Base-by-base conservation (phyloP, 2,888 invertebrate species). In the Yponomeuta cagnagella region DNA sequence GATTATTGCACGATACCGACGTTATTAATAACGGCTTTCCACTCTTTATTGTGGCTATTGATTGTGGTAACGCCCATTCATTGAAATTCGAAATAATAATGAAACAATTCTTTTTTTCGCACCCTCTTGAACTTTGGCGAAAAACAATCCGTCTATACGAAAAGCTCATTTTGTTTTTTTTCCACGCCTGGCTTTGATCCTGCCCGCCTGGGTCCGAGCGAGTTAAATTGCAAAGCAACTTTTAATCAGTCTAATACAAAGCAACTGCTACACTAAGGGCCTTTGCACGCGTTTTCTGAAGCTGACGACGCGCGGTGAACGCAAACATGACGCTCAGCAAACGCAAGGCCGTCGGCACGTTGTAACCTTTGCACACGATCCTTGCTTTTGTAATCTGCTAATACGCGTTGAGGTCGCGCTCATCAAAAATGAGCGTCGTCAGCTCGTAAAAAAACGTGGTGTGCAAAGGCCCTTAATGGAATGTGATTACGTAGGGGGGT, bases 191-290 rank as follows among this genome's bases (percentile, higher is more conserved):
- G n/a, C 67, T 68, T 68, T 43, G 48, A 68, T 48, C 67, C 48
- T 4, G 10, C 48, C 8, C 23, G 37, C 67, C 48, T 12, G 4
- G n/a, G 68, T 58, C 33, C 65, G 68, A 69, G 68, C n/a, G 71
- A 71, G 71, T 71, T 71, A 71, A 71, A 71, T 71, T 71, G 71
- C 69, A 52, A 71, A 37, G 71, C 69, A 71, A 71, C 71, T 71
- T 71, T 71, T 71, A 71, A 71, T 71, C 71, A 69, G 69, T 69
- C 69, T 71, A 71, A 69, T 69, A 71, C 71, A 71, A 71, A 71
- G 67, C 68, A 52, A 43, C 48, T 65, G 12, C 31, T 30, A 31
- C 31, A 65, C 30, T 12, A 30, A 12, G 31, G 15, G 52, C 10
- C 12, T 52, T 12, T 12, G 6, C 1, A 52, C 52, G 8, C 10